These are phyloP conservation scores for Argyrosomus regius DNA, from an alignment of 2,797 vertebrate species.

Conservation along the genomic window DNA sequence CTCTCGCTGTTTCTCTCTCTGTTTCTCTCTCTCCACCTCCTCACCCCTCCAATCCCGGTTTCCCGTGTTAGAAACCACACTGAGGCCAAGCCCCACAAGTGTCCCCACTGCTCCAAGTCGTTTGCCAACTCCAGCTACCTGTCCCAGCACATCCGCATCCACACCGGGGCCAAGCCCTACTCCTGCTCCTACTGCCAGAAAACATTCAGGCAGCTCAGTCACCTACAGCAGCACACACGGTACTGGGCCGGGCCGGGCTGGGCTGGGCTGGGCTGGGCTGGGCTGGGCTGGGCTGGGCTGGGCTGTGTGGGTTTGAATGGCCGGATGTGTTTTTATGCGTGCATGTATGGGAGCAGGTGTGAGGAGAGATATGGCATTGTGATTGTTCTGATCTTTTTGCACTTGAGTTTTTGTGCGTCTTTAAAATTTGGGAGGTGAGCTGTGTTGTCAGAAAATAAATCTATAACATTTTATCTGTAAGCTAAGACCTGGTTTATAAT, in stretches of 20 bases:
- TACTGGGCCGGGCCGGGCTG: slow-evolving; percentile 79
- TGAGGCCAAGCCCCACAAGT: slow-evolving; percentile 99
- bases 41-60: slow-evolving; percentile 60
- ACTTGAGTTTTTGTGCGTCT: not conserved
- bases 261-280: slow-evolving; percentile 39
- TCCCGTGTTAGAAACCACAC: slow-evolving; percentile 82
- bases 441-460: not conserved
- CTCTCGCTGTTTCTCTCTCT: slow-evolving; percentile 81
- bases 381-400: slow-evolving; percentile 5
- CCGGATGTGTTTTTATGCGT: slow-evolving; percentile 39
- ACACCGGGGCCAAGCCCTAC: slow-evolving; percentile 99
- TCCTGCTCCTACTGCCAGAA: slow-evolving; percentile 99
- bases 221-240: slow-evolving; percentile 99
- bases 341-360: slow-evolving; percentile 59
- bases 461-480: not conserved
- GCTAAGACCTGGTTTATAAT: not conserved
- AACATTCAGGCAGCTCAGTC: slow-evolving; percentile 98
- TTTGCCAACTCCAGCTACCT: slow-evolving; percentile 99
- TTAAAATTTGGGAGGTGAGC: not conserved
- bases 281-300: slow-evolving; percentile 76
- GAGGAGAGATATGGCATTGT: slow-evolving; percentile 24
- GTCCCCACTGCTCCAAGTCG: slow-evolving; percentile 99
- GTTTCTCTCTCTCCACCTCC: slow-evolving; percentile 58
- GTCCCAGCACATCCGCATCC: slow-evolving; percentile 99
- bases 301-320: slow-evolving; percentile 44